Evolutionary conservation across 2,113 vertebrate genomes (phyloP).

Genomic region (Geothlypis trichas): DNA sequence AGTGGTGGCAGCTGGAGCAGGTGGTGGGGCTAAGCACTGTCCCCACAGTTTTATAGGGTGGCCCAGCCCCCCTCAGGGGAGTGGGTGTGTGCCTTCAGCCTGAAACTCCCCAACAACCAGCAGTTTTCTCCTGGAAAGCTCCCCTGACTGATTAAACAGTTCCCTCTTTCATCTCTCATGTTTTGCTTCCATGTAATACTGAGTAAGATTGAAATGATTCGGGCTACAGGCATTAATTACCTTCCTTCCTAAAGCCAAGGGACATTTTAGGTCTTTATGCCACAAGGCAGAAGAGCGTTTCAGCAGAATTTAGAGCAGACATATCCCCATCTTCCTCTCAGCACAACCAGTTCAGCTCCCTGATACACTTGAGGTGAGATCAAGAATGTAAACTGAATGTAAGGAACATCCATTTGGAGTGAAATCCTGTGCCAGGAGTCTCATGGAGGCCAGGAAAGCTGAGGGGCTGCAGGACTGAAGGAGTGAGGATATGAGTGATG

Average conservation of each 20-base stretch:
- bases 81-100: background rate
- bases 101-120: background rate
- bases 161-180: slow-evolving; percentile 50
- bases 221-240: slow-evolving; percentile 26
- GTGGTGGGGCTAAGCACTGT: rapidly evolving
- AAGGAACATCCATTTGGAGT: background rate
- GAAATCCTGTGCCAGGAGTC: background rate
- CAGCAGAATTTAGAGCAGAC: slow-evolving; percentile 14
- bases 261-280: background rate
- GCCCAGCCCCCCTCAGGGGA: background rate
- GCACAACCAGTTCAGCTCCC: background rate
- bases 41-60: background rate
- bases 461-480: background rate
- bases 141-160: background rate
- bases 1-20: background rate
- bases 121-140: slow-evolving; percentile 51
- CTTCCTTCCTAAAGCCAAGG: slow-evolving; percentile 10
- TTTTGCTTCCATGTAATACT: slow-evolving; percentile 43
- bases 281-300: background rate
- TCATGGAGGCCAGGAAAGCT: background rate
- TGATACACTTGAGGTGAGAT: background rate
- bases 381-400: background rate
- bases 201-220: slow-evolving; percentile 46
- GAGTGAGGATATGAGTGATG: background rate
- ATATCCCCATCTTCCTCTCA: background rate